Base-by-base conservation (phyloP, 2,797 vertebrate genomes). In the Bradypus variegatus region DNA sequence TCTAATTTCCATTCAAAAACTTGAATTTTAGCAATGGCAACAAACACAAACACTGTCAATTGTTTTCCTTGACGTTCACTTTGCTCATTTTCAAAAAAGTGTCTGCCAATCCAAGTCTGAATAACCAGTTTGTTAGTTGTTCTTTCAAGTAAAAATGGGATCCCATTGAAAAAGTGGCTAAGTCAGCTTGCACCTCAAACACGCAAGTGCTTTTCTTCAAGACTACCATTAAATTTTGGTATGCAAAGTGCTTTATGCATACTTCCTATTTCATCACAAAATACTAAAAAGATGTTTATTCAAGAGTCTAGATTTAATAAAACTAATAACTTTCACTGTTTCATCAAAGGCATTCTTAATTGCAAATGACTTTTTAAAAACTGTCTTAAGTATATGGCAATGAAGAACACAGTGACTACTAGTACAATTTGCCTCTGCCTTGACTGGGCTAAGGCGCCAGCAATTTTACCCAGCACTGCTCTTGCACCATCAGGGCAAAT, bases 221-320 rank as follows among this genome's bases (percentile, higher is more conserved):
- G 60, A 82, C 60, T 55, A 62, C 50, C 60, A 76, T 21, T 83
- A 55, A 50, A 33, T 64, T 53, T 69, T 70, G 41, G 14, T 78
- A 79, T 33, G 11, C 31, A 33, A 91, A 92, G 75, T 53, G 58
- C 60, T 86, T 79, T 3, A 84, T 29, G 50, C 18, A 88, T 55
- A 70, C 60, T 77, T 81, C 16, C 55, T 93, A 73, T 58, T 75
- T 58, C 67, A 15, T 82, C 82, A 90, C 21, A 89, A 88, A 89
- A 95, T 69, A 55, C 25, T 86, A 89, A 90, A 69, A 58, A 93
- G 58, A 83, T 88, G 15, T 88, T 69, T 94, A 58, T 38, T 70
- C 50, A 78, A 41, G 36, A 19, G 29, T 72, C 64, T 78, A 86
- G 27, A 86, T 48, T 89, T 87, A 91, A 77, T 80, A 87, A 82